These are phyloP conservation scores for Cryptocephalus primarius DNA, from an alignment of 2,888 invertebrate species.

Conservation along the genomic window DNA sequence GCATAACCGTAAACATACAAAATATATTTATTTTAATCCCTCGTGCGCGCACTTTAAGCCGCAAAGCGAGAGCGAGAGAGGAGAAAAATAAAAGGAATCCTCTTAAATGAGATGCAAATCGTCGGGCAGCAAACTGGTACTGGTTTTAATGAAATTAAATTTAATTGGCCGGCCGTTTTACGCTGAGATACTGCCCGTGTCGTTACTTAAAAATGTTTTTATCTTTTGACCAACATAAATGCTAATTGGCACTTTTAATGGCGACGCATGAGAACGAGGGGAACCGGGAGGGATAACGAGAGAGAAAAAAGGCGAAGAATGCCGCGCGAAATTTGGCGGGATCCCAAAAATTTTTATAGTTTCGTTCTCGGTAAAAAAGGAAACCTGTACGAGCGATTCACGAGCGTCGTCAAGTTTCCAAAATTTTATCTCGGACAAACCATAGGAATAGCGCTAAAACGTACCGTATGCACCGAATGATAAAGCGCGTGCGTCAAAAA, in stretches of 20 bases:
- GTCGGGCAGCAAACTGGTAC: constrained; percentile 14
- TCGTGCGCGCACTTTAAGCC: too few relatives aligned
- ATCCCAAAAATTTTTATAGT: constrained; percentile 1
- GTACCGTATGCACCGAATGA: too few relatives aligned
- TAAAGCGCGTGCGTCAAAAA: too few relatives aligned
- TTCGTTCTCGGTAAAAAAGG: constrained; percentile 1
- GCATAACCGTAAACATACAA: too few relatives aligned
- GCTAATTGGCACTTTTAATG: constrained; percentile 24
- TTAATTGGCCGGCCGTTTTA: constrained; percentile 23
- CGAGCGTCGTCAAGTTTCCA: too few relatives aligned
- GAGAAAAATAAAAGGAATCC: too few relatives aligned
- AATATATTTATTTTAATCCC: too few relatives aligned
- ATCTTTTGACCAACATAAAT: constrained; percentile 21
- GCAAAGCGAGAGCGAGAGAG: too few relatives aligned
- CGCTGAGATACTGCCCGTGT: constrained; percentile 15
- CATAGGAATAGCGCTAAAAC: too few relatives aligned
- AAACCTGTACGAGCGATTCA: constrained; percentile 1
- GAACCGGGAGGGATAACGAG: not conserved
- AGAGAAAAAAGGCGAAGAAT: constrained; percentile 3
- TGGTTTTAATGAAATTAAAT: constrained; percentile 27
- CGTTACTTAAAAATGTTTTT: constrained; percentile 21
- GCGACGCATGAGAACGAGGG: constrained; percentile 4
- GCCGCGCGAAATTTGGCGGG: not conserved
- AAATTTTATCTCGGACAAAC: too few relatives aligned
- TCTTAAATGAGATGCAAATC: constrained; percentile 13